Base-by-base conservation (phyloP, 2,888 invertebrate genomes). In the Strigamia transsilvanica region DNA sequence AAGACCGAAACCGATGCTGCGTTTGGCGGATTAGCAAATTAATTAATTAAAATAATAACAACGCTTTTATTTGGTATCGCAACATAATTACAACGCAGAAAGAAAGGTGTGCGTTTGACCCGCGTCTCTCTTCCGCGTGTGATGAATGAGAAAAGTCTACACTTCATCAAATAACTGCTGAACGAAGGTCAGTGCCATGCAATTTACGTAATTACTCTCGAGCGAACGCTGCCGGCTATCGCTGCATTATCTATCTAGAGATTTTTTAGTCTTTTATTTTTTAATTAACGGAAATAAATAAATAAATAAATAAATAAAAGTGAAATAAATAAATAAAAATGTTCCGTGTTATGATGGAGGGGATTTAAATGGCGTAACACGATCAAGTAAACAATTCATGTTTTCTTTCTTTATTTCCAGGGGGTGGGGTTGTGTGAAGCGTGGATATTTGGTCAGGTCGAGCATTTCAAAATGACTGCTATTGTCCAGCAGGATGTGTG, bases 201-300 rank as follows among this genome's bases (percentile, higher is more conserved):
- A 66, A 66, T 66, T 66, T 66, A 66, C 61, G n/a, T 66, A 66
- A 66, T 66, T 66, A 66, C 61, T 66, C 61, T 66, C 61, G 21
- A 66, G 21, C 23, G 61, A 66, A 23, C 46, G 15, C 46, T 46
- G 46, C 13, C 13, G 46, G 46, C 46, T 46, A 46, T 46, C 46
- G 15, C 15, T n/a, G 46, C 46, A 4, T 10, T 38, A 38, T 38
- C 38, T 38, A 38, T 38, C 6, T 38, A 38, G 9, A 38, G 6
- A 13, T 46, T 66, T 66, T 66, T 0, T 21, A 21, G 6, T 23
- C 18, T 61, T 23, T 6, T n/a, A 5, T 66, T 21, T 66, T 21
- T 66, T n/a, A n/a, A 66, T 66, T 66, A 27, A 23, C 5, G 18
- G 23, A 21, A 66, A 66, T 23, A 66, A 66, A 66, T 23, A 9